Evolutionary conservation across 2,888 invertebrate species (phyloP).

Genomic region (Cynaeus angustus): DNA sequence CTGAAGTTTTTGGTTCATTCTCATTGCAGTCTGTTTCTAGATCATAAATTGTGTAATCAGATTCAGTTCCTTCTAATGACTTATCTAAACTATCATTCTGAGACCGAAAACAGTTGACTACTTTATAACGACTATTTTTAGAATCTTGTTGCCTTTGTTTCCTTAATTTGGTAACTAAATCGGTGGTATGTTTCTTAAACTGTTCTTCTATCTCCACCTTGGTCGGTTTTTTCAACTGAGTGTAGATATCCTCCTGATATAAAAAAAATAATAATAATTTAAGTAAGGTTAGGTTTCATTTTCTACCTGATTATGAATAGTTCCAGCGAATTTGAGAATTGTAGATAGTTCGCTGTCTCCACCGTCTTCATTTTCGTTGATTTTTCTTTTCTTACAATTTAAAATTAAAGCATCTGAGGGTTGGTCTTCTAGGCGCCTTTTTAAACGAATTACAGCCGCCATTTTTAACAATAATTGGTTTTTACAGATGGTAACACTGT

Average conservation of each 20-base stretch:
- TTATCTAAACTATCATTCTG: slow-evolving; percentile 57
- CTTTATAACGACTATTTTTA: slow-evolving; percentile 75
- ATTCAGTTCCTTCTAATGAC: slow-evolving; percentile 60
- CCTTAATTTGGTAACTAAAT: slow-evolving; percentile 71
- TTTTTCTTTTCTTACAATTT: slow-evolving; percentile 81
- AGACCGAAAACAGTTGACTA: slow-evolving; percentile 76
- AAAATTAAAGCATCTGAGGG: slow-evolving; percentile 82
- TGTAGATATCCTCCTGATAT: slow-evolving; percentile 71
- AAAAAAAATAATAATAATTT: slow-evolving; percentile 28
- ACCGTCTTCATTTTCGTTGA: slow-evolving; percentile 68
- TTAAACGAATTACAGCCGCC: slow-evolving; percentile 82
- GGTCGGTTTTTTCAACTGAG: slow-evolving; percentile 71
- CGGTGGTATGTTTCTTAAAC: slow-evolving; percentile 71
- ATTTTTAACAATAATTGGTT: slow-evolving; percentile 61
- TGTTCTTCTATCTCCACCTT: slow-evolving; percentile 73
- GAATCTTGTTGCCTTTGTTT: slow-evolving; percentile 71
- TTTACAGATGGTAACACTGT: background rate
- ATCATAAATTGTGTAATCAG: slow-evolving; percentile 74
- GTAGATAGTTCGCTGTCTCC: slow-evolving; percentile 74
- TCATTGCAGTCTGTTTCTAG: slow-evolving; percentile 71
- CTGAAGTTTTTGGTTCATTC: slow-evolving; percentile 37
- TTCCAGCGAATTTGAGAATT: slow-evolving; percentile 82
- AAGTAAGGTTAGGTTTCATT: slow-evolving; percentile 40
- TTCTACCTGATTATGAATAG: slow-evolving; percentile 79
- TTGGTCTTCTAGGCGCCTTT: slow-evolving; percentile 81